Evolutionary conservation across 2,888 invertebrate genomes (phyloP).

Genomic region (Campoplex capitator): DNA sequence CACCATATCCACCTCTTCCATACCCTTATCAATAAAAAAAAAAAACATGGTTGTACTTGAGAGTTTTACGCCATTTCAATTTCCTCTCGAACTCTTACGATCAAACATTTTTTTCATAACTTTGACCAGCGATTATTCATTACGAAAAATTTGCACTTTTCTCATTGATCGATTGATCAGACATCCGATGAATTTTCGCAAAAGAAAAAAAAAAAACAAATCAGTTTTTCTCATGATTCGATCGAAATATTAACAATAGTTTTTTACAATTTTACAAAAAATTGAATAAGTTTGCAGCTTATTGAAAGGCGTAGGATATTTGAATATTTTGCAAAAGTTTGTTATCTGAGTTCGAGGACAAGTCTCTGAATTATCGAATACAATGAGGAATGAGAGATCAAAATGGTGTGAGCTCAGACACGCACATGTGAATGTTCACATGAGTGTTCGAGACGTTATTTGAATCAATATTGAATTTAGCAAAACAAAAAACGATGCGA

Average conservation of each 20-base stretch:
- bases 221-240: not conserved
- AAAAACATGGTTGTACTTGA: not conserved
- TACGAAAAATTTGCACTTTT: not conserved
- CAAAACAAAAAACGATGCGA: not conserved
- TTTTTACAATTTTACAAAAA: too few species aligned
- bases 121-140: not conserved
- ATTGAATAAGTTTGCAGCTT: not conserved
- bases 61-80: not conserved
- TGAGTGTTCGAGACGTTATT: not conserved
- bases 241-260: not conserved
- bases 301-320: not conserved
- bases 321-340: not conserved
- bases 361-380: not conserved
- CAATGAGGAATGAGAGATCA: not conserved
- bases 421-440: not conserved
- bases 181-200: not conserved
- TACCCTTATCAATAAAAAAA: not conserved
- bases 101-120: not conserved
- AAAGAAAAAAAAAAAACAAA: not conserved
- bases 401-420: not conserved
- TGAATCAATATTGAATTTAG: not conserved
- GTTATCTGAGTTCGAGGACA: not conserved
- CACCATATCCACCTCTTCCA: not conserved
- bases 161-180: not conserved
- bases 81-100: not conserved